A percentile compares a stretch with the other conserved stretches of the same genome.
phyloP scores from a whole-genome alignment of 2,888 invertebrate species.

The Hydriomena furcata region DNA sequence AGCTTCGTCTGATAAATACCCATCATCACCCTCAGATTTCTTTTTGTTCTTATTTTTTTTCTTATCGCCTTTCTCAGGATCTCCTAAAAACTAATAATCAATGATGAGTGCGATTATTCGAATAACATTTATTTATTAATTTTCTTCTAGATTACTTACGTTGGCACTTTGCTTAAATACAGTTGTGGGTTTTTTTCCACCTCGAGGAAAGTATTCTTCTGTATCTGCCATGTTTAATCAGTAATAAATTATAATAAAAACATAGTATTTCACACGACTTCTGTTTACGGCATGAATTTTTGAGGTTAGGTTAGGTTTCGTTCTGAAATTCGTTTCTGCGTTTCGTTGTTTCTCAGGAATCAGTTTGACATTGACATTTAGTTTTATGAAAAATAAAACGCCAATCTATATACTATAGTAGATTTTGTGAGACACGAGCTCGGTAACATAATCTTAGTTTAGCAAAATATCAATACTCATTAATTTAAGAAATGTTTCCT shows the following conservation, averaged over 20 bases:
- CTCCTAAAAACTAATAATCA: constrained; percentile 63
- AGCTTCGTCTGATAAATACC: constrained; percentile 71
- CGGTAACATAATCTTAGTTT: too few species aligned
- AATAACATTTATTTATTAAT: background rate
- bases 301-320: constrained; percentile 48
- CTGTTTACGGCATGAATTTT: constrained; percentile 46
- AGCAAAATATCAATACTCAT: too few species aligned
- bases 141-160: constrained; percentile 46
- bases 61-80: constrained; percentile 67
- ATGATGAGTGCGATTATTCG: background rate
- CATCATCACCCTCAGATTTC: constrained; percentile 69
- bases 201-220: constrained; percentile 84
- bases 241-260: constrained; percentile 19
- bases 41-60: constrained; percentile 66
- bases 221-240: constrained; percentile 57
- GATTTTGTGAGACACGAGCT: too few species aligned
- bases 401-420: too few species aligned
- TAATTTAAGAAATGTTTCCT: too few species aligned
- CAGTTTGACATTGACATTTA: too few species aligned
- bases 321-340: background rate
- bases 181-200: constrained; percentile 76
- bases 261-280: constrained; percentile 17
- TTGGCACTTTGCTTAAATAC: constrained; percentile 73
- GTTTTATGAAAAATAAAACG: background rate
- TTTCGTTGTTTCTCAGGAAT: background rate